Evolutionary conservation across 2,888 invertebrate genomes (phyloP).

Genomic region (Leptopilina syphax): DNA sequence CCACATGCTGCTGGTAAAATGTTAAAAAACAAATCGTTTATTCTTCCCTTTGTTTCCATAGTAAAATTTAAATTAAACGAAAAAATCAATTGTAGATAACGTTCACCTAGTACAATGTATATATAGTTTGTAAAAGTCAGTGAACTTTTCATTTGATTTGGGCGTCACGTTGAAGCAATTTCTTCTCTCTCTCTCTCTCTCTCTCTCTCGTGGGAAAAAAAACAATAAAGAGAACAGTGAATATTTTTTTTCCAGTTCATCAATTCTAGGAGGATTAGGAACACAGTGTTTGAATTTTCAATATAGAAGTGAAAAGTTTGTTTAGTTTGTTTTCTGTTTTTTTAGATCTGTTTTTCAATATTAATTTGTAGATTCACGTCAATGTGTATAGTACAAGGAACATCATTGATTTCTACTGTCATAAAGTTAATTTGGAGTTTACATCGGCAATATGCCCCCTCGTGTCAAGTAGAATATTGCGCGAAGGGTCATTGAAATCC

Average conservation of each 20-base stretch:
- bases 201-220: not conserved
- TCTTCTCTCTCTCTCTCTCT: not conserved
- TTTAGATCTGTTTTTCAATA: not conserved
- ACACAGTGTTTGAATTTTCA: not conserved
- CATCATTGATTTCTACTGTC: constrained; percentile 9
- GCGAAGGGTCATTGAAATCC: constrained; percentile 39
- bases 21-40: too few relatives aligned
- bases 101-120: not conserved
- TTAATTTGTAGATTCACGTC: not conserved
- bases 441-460: constrained; percentile 16
- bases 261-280: not conserved
- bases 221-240: not conserved
- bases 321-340: too few relatives aligned
- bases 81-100: not conserved
- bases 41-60: too few relatives aligned
- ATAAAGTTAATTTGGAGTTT: constrained; percentile 26
- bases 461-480: constrained; percentile 24
- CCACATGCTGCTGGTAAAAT: too few relatives aligned
- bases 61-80: too few relatives aligned
- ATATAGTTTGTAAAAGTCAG: constrained; percentile 4
- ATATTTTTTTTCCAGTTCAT: constrained; percentile 19
- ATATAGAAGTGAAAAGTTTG: not conserved
- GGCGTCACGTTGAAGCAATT: constrained; percentile 1
- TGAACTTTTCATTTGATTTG: constrained; percentile 22
- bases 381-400: not conserved